Evolutionary conservation across 2,888 invertebrate species (phyloP).

Genomic region (Cyaniris semiargus): DNA sequence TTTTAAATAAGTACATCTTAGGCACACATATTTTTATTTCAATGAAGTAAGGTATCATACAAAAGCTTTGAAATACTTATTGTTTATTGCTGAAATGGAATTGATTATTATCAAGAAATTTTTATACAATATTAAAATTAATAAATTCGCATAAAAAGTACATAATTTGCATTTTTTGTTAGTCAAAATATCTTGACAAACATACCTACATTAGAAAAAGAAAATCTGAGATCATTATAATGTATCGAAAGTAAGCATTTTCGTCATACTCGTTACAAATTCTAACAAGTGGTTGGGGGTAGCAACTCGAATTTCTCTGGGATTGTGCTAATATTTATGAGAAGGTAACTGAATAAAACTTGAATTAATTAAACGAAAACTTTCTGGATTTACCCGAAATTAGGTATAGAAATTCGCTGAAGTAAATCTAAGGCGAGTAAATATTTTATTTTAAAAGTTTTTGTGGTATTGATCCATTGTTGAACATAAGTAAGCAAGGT

Average conservation of each 20-base stretch:
- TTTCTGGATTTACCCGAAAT: slow-evolving; percentile 45
- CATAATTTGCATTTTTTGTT: not conserved
- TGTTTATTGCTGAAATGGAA: too few relatives aligned
- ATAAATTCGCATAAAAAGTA: not conserved
- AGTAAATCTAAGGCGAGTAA: not conserved
- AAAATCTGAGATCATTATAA: not conserved
- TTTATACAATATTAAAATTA: not conserved
- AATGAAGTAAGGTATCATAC: not conserved
- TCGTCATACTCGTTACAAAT: not conserved
- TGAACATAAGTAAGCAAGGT: not conserved
- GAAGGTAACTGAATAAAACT: slow-evolving; percentile 43
- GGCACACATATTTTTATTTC: not conserved
- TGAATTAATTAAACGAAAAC: slow-evolving; percentile 54
- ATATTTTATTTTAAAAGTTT: too few relatives aligned
- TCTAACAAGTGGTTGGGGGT: slow-evolving; percentile 9
- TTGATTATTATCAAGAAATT: too few relatives aligned
- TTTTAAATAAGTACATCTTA: not conserved
- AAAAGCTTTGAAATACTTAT: not conserved
- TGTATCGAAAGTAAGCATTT: not conserved
- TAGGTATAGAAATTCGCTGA: slow-evolving; percentile 40
- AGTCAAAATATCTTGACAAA: not conserved
- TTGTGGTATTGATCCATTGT: not conserved
- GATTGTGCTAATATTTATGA: slow-evolving; percentile 53
- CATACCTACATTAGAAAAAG: not conserved
- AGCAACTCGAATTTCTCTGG: slow-evolving; percentile 37